Conservation (phyloP, 2,113 vertebrate species). For the human (Homo sapiens) region DNA sequence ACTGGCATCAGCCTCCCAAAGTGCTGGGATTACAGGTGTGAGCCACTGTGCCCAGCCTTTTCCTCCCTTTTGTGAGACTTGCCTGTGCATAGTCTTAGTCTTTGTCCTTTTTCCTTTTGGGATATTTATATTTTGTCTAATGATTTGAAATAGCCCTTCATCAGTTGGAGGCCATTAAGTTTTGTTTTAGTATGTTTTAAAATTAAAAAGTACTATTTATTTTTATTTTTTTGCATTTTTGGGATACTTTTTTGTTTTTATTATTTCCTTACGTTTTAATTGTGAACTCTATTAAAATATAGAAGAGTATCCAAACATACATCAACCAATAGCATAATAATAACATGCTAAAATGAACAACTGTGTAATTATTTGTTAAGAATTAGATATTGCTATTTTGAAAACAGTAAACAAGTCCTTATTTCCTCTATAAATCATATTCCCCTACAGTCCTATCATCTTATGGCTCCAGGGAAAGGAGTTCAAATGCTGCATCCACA, state of each 20-base stretch:
- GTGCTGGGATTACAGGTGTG: no score
- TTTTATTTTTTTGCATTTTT: background rate
- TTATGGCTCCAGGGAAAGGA: background rate
- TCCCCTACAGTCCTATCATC: background rate
- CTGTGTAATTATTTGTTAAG: background rate
- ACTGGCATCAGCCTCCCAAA: no score
- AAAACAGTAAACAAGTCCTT: background rate
- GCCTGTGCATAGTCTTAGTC: background rate
- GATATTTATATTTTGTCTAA: background rate
- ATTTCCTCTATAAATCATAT: background rate
- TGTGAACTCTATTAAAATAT: background rate
- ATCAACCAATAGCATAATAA: background rate
- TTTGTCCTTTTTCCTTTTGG: background rate
- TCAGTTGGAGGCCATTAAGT: background rate
- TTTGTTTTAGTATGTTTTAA: background rate
- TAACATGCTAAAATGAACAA: background rate
- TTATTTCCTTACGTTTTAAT: background rate
- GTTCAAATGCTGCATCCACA: no score
- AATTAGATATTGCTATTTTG: background rate
- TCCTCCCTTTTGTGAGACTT: no score
- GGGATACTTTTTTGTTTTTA: background rate
- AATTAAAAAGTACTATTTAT: background rate
- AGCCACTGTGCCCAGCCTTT: no score
- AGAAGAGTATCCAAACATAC: background rate
- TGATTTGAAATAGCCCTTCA: background rate